A percentile compares a stretch with the other conserved stretches of the same genome.
These are phyloP conservation scores for Altica lythri DNA, from an alignment of 2,888 invertebrate species.

Conservation along the genomic window DNA sequence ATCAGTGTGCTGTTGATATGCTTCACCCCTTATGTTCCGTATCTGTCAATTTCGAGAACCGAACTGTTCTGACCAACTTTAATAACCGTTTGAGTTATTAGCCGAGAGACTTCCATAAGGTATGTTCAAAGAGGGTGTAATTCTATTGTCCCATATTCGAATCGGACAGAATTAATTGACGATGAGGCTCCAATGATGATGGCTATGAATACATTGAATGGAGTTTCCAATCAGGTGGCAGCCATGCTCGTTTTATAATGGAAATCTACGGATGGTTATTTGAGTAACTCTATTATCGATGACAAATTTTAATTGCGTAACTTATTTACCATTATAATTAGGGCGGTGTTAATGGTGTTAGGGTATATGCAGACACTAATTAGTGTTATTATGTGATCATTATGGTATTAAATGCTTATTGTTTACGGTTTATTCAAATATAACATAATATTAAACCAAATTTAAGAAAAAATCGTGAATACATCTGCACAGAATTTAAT, in stretches of 20 bases:
- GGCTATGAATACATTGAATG: constrained; percentile 22
- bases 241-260: constrained; percentile 14
- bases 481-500: no score
- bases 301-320: constrained; percentile 15
- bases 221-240: constrained; percentile 18
- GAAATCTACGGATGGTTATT: not conserved
- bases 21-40: not conserved
- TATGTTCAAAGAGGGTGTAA: constrained; percentile 23
- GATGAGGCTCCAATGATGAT: constrained; percentile 19
- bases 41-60: constrained; percentile 1
- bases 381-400: not conserved
- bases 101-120: constrained; percentile 26
- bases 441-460: no score
- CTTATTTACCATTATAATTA: constrained; percentile 9
- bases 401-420: no score
- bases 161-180: constrained; percentile 22
- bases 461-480: no score
- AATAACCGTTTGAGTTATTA: constrained; percentile 30
- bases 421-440: no score
- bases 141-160: constrained; percentile 25
- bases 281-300: constrained; percentile 1
- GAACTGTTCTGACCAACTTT: constrained; percentile 18
- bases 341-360: not conserved
- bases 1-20: no score
- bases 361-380: not conserved